Percentiles rank a stretch among this genome's conserved stretches.
These are phyloP conservation scores for Melanerpes formicivorus DNA, from an alignment of 2,113 vertebrate genomes.

Conservation along the genomic window DNA sequence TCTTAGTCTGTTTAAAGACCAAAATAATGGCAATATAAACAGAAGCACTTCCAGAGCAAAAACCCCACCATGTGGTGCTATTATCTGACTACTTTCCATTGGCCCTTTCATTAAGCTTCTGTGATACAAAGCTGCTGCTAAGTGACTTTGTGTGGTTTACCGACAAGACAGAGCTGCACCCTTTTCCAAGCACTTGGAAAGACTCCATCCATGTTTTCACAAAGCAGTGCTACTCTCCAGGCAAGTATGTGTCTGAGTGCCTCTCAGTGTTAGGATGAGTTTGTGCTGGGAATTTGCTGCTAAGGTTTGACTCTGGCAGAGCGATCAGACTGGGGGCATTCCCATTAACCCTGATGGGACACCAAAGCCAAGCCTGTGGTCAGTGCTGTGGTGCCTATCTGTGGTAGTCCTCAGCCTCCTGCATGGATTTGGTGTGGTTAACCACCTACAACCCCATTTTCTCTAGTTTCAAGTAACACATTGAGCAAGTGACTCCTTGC, in stretches of 20 bases:
- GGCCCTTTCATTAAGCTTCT: not conserved
- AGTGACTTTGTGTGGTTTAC: not conserved
- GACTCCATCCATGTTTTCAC: not conserved
- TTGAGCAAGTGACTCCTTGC: not conserved
- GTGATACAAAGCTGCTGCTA: not conserved
- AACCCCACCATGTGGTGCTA: not conserved
- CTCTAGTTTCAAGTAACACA: not conserved
- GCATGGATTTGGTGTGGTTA: fast-evolving
- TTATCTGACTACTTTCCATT: not conserved
- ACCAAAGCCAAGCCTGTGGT: not conserved
- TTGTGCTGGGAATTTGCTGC: not conserved
- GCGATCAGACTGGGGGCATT: not conserved
- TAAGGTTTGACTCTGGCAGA: not conserved
- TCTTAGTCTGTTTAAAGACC: not conserved
- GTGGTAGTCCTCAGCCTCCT: not conserved
- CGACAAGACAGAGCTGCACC: not conserved
- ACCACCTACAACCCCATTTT: not conserved
- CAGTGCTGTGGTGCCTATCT: not conserved
- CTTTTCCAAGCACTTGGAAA: not conserved
- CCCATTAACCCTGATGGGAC: not conserved
- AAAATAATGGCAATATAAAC: not conserved
- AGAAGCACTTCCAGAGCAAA: not conserved
- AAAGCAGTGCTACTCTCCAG: not conserved
- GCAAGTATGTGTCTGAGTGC: fast-evolving
- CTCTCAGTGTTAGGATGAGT: not conserved